These are phyloP conservation scores for Hippocampus guttulatus DNA, from an alignment of 2,113 vertebrate species.

Conservation along the genomic window DNA sequence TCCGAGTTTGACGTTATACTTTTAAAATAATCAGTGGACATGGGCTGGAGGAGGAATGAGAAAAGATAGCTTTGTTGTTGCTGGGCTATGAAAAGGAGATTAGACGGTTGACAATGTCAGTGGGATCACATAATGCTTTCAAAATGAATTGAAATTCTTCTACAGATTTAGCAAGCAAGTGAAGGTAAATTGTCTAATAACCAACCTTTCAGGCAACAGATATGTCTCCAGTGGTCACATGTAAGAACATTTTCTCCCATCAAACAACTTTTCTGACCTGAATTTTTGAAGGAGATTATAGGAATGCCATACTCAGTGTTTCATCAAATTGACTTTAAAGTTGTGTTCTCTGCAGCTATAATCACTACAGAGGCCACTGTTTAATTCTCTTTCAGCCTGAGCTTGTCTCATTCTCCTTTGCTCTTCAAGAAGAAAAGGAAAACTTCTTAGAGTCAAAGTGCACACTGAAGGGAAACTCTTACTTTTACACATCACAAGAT, in stretches of 20 bases:
- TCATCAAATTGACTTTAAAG: slow-evolving; percentile 61
- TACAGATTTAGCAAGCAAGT: slow-evolving; percentile 35
- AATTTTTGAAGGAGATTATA: slow-evolving; percentile 60
- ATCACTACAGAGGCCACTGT: slow-evolving; percentile 31
- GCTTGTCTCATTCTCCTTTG: background rate
- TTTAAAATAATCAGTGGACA: slow-evolving; percentile 33
- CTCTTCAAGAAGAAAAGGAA: slow-evolving; percentile 20
- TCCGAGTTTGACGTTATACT: slow-evolving; percentile 19
- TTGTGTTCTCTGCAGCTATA: slow-evolving; percentile 34
- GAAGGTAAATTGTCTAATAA: slow-evolving; percentile 26
- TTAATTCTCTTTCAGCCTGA: slow-evolving; percentile 27
- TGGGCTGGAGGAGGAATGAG: slow-evolving; percentile 46
- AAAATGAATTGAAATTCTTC: slow-evolving; percentile 57
- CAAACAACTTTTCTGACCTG: slow-evolving; percentile 43
- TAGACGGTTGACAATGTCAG: slow-evolving; percentile 49
- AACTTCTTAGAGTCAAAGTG: slow-evolving; percentile 13
- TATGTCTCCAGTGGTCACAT: slow-evolving; percentile 22
- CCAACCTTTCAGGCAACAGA: slow-evolving; percentile 21
- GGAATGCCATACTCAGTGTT: slow-evolving; percentile 42
- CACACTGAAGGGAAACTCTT: slow-evolving; percentile 16
- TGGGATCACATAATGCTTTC: slow-evolving; percentile 23
- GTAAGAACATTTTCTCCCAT: slow-evolving; percentile 33
- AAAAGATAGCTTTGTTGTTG: slow-evolving; percentile 53
- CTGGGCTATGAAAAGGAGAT: slow-evolving; percentile 52
- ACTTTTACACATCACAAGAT: slow-evolving; percentile 25